Base-by-base conservation (phyloP, 2,888 invertebrate genomes). In the Noctua fimbriata region DNA sequence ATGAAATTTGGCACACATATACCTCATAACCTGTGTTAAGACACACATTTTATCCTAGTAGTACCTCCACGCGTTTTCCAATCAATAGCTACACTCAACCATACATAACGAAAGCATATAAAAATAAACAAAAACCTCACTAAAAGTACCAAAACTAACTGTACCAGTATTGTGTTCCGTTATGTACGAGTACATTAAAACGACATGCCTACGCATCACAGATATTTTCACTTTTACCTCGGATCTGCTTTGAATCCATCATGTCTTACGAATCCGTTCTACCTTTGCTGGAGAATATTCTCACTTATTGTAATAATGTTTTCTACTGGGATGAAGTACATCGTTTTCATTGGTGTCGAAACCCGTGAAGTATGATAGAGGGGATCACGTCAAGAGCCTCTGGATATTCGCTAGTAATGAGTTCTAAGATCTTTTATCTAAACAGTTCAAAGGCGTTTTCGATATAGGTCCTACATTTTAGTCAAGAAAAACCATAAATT, bases 171-270 rank as follows among this genome's bases (percentile, higher is more conserved):
- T 58, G 63, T 52, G 73, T 73, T 49, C 83, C 87, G 85, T 78
- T 85, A 78, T 32, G 24, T 67, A n/a, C 67, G 18, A 67, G 67
- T 44, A 78, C 76, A 81, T 78, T 80, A 77, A 85, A 86, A 69
- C 76, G 69, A 81, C 85, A 84, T 87, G 77, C 87, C 80, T 65
- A 60, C 70, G 77, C 81, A 76, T 77, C 75, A 73, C 73, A 63
- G 10, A 74, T 55, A 67, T 78, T 88, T 87, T 87, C 87, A 87
- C 88, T 87, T 87, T 87, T 87, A 88, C 88, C 49, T 69, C 67
- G 85, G 87, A 79, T 85, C 78, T 87, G 85, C 67, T 76, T 86
- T 76, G 85, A 85, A 86, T 84, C 84, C 73, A 81, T 86, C 84
- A 84, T 83, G 84, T 58, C 49, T 83, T 76, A 76, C 70, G 28